These are phyloP conservation scores for Anastatus disparis DNA, from an alignment of 1,140 invertebrate species.

Conservation along the genomic window DNA sequence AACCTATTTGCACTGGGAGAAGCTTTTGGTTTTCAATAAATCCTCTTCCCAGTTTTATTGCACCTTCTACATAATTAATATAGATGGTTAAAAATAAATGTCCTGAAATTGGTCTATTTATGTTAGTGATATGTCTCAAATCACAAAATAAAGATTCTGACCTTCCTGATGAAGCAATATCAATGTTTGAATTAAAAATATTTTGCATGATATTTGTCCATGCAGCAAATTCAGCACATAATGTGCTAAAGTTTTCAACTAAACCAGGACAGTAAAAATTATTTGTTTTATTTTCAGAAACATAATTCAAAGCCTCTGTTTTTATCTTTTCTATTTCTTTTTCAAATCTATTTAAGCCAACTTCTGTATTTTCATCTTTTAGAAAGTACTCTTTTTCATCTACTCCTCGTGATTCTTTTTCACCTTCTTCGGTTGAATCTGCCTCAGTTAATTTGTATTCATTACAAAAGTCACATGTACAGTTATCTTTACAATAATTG, in stretches of 20 bases:
- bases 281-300: neutral
- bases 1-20: neutral
- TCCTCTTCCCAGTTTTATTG: neutral
- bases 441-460: neutral
- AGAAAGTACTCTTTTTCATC: no score
- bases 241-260: neutral
- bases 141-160: slow-evolving; percentile 2
- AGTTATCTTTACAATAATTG: neutral
- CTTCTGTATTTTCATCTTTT: neutral
- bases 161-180: neutral
- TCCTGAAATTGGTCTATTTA: neutral
- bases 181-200: neutral
- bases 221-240: neutral
- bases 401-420: neutral
- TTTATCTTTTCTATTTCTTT: neutral
- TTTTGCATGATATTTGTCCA: slow-evolving; percentile 4
- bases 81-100: neutral
- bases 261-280: slow-evolving; percentile 3
- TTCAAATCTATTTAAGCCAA: neutral
- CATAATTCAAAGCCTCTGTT: neutral
- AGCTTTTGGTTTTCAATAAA: neutral
- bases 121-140: neutral
- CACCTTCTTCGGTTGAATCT: neutral
- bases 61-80: neutral
- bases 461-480: neutral